phyloP scores from a whole-genome alignment of 1,140 invertebrate species.

The Listronotus oregonensis region DNA sequence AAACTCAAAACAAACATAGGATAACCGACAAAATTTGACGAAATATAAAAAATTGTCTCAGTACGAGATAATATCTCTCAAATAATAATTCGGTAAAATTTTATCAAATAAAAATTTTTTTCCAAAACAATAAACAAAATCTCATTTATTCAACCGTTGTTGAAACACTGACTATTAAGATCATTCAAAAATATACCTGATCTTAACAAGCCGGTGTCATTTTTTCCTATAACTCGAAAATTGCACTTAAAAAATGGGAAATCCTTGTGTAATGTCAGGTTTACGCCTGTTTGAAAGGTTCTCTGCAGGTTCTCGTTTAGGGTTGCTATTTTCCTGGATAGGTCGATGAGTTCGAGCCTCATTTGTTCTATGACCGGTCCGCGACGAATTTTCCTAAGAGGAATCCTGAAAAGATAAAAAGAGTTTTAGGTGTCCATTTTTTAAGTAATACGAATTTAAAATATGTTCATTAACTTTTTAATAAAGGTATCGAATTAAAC shows the following conservation, averaged over 20 bases:
- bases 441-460: too few species aligned
- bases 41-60: too few species aligned
- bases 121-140: too few species aligned
- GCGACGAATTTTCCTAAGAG: constrained; percentile 57
- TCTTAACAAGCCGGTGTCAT: constrained; percentile 7
- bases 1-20: too few species aligned
- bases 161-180: constrained; percentile 35
- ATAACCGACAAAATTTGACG: too few species aligned
- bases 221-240: constrained; percentile 14
- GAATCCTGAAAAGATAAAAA: constrained; percentile 46
- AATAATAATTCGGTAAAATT: too few species aligned
- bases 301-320: constrained; percentile 29
- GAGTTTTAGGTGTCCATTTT: too few species aligned
- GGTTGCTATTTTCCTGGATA: constrained; percentile 24
- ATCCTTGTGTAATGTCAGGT: constrained; percentile 9
- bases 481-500: too few species aligned
- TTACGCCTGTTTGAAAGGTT: constrained; percentile 19
- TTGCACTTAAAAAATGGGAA: constrained; percentile 24
- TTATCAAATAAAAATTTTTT: too few species aligned
- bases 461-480: too few species aligned
- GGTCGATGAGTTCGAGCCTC: constrained; percentile 18
- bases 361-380: constrained; percentile 48
- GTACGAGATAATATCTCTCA: too few species aligned
- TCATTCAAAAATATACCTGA: constrained; percentile 8
- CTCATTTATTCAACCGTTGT: constrained; percentile 26